Conservation (phyloP, 2,888 invertebrate species). For the Drosophila infuscata region DNA sequence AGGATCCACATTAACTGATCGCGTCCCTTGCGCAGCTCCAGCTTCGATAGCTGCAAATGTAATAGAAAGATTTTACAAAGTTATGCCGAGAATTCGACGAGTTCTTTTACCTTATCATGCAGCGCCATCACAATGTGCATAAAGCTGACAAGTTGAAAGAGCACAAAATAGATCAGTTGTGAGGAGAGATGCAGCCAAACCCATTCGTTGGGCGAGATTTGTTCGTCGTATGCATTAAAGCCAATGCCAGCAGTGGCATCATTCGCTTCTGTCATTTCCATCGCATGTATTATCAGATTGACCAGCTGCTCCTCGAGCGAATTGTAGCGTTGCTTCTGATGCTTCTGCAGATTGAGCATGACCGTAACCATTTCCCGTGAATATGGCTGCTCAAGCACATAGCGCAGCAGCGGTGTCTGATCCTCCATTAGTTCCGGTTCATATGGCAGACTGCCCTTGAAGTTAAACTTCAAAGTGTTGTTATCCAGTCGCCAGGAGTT, state of each 20-base stretch:
- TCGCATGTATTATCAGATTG: conserved; percentile 94
- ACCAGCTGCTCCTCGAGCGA: conserved; percentile 97
- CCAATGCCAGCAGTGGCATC: conserved; percentile 82
- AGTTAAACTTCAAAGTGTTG: conserved; percentile 88
- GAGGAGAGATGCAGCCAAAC: conserved; percentile 97
- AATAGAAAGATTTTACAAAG: background rate
- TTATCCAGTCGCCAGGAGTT: conserved; percentile 98
- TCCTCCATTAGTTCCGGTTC: conserved; percentile 94
- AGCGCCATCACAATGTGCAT: conserved; percentile 96
- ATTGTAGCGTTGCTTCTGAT: conserved; percentile 94
- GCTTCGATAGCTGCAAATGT: conserved; percentile 87
- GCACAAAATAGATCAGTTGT: conserved; percentile 96
- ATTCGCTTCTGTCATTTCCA: conserved; percentile 94
- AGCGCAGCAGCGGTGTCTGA: conserved; percentile 93
- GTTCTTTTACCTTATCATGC: conserved; percentile 90
- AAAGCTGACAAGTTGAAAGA: conserved; percentile 97
- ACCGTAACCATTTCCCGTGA: conserved; percentile 98
- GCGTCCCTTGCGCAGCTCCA: conserved; percentile 94
- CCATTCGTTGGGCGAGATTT: conserved; percentile 87
- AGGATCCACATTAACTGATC: conserved; percentile 99
- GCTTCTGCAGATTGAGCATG: conserved; percentile 97
- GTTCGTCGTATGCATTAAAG: conserved; percentile 86
- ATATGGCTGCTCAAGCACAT: conserved; percentile 97
- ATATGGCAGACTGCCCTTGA: conserved; percentile 93
- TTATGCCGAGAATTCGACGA: background rate